A percentile compares a stretch with the other conserved stretches of the same genome.
These are phyloP conservation scores for Buphagus erythrorhynchus DNA, from an alignment of 2,797 vertebrate species.

Conservation along the genomic window DNA sequence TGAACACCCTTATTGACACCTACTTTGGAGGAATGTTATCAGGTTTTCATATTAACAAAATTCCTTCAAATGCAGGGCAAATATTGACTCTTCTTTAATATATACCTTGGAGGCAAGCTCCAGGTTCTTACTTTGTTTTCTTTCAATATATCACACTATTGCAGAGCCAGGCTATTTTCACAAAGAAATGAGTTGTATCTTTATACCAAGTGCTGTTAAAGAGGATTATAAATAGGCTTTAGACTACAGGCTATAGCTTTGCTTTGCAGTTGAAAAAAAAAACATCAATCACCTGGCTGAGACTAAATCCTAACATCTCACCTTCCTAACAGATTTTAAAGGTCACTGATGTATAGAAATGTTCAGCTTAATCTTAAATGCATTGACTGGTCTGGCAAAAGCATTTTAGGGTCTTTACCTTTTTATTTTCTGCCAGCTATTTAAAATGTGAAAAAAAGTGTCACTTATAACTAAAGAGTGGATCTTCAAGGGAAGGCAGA, in stretches of 20 bases:
- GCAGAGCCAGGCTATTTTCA: constrained; percentile 47
- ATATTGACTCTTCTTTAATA: neutral
- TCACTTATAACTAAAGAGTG: constrained; percentile 31
- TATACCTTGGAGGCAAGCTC: neutral
- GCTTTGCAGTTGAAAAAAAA: constrained; percentile 58
- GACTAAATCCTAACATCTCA: constrained; percentile 67
- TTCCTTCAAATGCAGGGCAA: neutral
- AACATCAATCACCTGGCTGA: constrained; percentile 61
- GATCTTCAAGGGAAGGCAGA: constrained; percentile 19
- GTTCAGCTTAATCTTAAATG: constrained; percentile 64
- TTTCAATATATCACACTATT: neutral
- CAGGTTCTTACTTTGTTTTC: constrained; percentile 27
- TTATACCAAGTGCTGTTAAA: constrained; percentile 58
- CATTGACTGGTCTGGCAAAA: constrained; percentile 47
- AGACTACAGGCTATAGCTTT: constrained; percentile 60
- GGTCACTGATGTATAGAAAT: constrained; percentile 66
- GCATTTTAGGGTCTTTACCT: constrained; percentile 37
- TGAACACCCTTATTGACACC: neutral
- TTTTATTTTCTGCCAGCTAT: constrained; percentile 50
- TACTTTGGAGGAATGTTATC: neutral
- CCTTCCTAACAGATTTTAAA: constrained; percentile 71
- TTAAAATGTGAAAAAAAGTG: constrained; percentile 63
- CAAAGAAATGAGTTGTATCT: constrained; percentile 64
- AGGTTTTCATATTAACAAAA: constrained; percentile 2
- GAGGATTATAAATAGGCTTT: constrained; percentile 70